Conservation (phyloP, 2,113 vertebrate species). For the Rhea pennata region DNA sequence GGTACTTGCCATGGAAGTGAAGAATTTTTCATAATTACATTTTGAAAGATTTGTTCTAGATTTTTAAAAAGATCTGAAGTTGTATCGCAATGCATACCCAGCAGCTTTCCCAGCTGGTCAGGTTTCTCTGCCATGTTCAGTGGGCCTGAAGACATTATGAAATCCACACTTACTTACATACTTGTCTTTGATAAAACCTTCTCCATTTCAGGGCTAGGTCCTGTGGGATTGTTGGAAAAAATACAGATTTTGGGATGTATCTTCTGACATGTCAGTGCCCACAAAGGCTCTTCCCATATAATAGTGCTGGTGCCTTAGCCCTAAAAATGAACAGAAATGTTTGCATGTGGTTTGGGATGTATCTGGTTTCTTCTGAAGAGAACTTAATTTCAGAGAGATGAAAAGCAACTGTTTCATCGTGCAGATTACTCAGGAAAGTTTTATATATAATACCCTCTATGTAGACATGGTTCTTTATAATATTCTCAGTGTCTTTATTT, state of each 20-base stretch:
- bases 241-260: neutral
- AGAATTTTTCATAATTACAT: neutral
- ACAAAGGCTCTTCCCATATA: neutral
- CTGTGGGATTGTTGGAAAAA: neutral
- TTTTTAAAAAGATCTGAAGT: neutral
- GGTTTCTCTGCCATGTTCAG: neutral
- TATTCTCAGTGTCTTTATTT: neutral
- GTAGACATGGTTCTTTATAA: neutral
- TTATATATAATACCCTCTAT: neutral
- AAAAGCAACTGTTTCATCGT: constrained; percentile 9
- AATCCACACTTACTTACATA: neutral
- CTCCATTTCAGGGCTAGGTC: neutral
- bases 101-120: neutral
- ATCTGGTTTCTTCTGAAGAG: neutral
- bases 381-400: neutral
- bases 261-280: neutral
- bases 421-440: constrained; percentile 48
- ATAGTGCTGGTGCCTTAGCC: constrained; percentile 45
- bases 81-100: neutral
- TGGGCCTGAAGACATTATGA: neutral
- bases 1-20: neutral
- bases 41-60: neutral
- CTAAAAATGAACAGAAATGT: constrained; percentile 6
- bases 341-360: neutral
- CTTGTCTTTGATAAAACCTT: neutral